Evolutionary conservation across 2,113 vertebrate genomes (phyloP), one percentile per base, ranked within the genome.

Genomic region (Galemys pyrenaicus): DNA sequence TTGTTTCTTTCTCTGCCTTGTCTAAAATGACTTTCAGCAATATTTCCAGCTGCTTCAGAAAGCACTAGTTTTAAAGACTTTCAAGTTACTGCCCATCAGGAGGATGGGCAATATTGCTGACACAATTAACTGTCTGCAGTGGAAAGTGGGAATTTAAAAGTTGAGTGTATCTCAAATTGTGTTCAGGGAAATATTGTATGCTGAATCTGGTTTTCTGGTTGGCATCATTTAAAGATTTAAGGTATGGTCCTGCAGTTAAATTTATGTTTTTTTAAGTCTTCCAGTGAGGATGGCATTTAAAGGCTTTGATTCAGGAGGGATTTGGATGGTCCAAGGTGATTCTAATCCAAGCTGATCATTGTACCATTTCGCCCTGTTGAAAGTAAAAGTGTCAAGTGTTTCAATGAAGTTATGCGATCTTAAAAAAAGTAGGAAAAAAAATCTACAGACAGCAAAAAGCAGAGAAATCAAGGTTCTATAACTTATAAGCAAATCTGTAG

Each of bases 121-220:
- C 22, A 4, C 79, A 46, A 68, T 56, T 64, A 83, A 67, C 8
- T n/a, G 9, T 12, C 65, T 75, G 64, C 74, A 91, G 4, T 88
- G 35, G 8, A 91, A 82, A 93, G 44, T 54, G 5, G 24, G 10
- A 32, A 78, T 92, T 92, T 88, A 30, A 92, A 81, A 77, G 56
- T 11, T 89, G 77, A 15, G 32, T 51, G 56, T 73, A 56, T 77
- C 49, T 81, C 28, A n/a, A 35, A 24, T 56, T 60, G 11, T 87
- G 30, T 68, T 10, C 39, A 83, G 26, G 83, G 62, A 56, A 81
- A 41, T 12, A 41, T 86, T 39, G 28, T 20, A 35, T 32, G 4
- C 6, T 70, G 78, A 82, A 62, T 70, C 56, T 93, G 22, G 22
- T 74, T 92, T 95, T 89, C 51, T 28, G 46, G 17, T 80, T 79